phyloP scores from a whole-genome alignment of 2,888 invertebrate genomes.

The Archaeoteleia sp. region DNA sequence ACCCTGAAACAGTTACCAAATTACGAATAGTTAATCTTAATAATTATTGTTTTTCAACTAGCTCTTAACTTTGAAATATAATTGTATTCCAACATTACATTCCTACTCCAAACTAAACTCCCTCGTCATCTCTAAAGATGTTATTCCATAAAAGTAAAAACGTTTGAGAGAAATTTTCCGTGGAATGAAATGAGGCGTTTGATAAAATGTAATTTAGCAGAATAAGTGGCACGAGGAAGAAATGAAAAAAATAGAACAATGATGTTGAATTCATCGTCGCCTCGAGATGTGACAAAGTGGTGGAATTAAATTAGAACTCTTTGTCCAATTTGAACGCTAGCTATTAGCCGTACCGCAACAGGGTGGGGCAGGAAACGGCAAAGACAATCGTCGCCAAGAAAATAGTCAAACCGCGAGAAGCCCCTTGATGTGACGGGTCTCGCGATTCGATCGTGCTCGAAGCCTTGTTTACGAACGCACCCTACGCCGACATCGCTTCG shows the following conservation, averaged over 20 bases:
- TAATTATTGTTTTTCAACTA: no score
- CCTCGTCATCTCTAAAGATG: no score
- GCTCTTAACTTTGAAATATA: no score
- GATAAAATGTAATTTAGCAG: constrained; percentile 50
- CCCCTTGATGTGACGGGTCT: constrained; percentile 2
- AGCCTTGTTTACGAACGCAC: constrained; percentile 34
- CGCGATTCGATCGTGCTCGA: constrained; percentile 3
- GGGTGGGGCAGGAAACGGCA: not conserved
- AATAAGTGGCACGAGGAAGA: constrained; percentile 46
- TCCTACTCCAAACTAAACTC: no score
- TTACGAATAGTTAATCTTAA: no score
- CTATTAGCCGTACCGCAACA: constrained; percentile 17
- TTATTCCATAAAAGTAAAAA: no score
- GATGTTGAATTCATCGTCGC: constrained; percentile 48
- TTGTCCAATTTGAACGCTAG: constrained; percentile 37
- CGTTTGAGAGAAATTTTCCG: no score
- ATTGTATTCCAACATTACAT: no score
- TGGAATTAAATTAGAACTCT: constrained; percentile 50
- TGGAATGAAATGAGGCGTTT: constrained; percentile 52
- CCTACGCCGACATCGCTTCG: constrained; percentile 34
- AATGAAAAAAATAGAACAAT: constrained; percentile 52
- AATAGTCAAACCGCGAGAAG: constrained; percentile 36
- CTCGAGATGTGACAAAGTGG: constrained; percentile 52
- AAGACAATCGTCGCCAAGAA: constrained; percentile 33
- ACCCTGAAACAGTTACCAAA: no score